These are phyloP conservation scores for Sminthurides bifidus DNA, from an alignment of 1,140 invertebrate species.

Conservation along the genomic window DNA sequence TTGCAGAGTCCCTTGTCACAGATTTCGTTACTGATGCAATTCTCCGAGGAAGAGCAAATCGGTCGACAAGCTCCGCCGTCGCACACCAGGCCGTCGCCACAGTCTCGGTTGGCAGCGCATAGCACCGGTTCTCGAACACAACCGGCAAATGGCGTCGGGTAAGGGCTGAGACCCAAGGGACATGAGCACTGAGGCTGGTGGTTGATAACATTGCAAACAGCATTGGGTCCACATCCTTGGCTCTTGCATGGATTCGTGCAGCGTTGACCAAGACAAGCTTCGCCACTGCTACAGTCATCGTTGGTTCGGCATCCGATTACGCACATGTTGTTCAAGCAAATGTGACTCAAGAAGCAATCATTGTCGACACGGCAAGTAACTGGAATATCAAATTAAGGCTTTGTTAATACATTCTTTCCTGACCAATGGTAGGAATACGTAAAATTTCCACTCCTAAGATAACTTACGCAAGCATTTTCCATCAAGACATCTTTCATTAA, in stretches of 20 bases:
- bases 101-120: constrained; percentile 62
- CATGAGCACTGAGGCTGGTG: constrained; percentile 71
- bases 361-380: constrained; percentile 79
- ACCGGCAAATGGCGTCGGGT: constrained; percentile 59
- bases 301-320: constrained; percentile 71
- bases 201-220: constrained; percentile 55
- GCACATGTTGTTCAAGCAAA: constrained; percentile 72
- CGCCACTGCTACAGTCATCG: constrained; percentile 69
- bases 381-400: constrained; percentile 32
- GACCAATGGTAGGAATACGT: not conserved
- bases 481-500: constrained; percentile 66
- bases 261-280: constrained; percentile 63
- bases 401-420: not conserved
- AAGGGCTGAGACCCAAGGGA: constrained; percentile 61
- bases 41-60: constrained; percentile 57
- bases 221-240: constrained; percentile 68
- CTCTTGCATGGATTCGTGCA: constrained; percentile 64
- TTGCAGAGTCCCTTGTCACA: constrained; percentile 54
- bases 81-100: constrained; percentile 53
- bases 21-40: constrained; percentile 64
- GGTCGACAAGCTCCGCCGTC: constrained; percentile 56
- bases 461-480: constrained; percentile 65
- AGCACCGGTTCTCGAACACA: constrained; percentile 59
- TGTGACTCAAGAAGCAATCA: constrained; percentile 80
- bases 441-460: constrained; percentile 11